Evolutionary conservation across 2,797 vertebrate species (phyloP).

Genomic region (Cyprinella venusta): DNA sequence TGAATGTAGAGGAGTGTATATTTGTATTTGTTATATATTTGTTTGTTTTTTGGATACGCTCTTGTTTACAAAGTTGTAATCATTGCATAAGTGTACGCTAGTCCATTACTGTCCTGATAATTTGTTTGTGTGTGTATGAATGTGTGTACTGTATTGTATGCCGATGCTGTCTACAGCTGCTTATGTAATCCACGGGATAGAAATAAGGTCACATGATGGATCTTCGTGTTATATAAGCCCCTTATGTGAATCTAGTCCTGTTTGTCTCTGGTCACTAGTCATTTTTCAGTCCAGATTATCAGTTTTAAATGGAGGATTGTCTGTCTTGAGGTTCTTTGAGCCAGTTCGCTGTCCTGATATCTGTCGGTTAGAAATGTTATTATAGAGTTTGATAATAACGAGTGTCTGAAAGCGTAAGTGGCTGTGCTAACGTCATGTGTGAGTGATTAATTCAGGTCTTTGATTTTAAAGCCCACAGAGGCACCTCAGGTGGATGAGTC

Average conservation of each 20-base stretch:
- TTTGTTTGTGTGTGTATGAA: slow-evolving; percentile 8
- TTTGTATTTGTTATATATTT: not conserved
- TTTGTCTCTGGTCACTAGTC: slow-evolving; percentile 13
- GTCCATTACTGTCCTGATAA: slow-evolving; percentile 6
- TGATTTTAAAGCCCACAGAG: slow-evolving; percentile 99
- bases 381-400: slow-evolving; percentile 7
- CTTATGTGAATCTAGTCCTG: slow-evolving; percentile 18
- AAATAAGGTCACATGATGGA: slow-evolving; percentile 35
- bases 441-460: slow-evolving; percentile 89
- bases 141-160: slow-evolving; percentile 43
- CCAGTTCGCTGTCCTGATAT: slow-evolving; percentile 64
- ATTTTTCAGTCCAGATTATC: slow-evolving; percentile 32
- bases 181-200: slow-evolving; percentile 35
- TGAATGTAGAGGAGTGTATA: not conserved
- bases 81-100: not conserved
- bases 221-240: slow-evolving; percentile 37
- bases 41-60: not conserved
- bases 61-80: slow-evolving; percentile 11
- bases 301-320: not conserved
- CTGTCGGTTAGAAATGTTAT: slow-evolving; percentile 64
- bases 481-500: slow-evolving; percentile 95
- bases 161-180: slow-evolving; percentile 22
- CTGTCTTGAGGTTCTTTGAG: not conserved
- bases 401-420: slow-evolving; percentile 55
- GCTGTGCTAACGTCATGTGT: slow-evolving; percentile 19